Conservation (phyloP, 2,797 vertebrate species). For the Notolepis coatsorum region DNA sequence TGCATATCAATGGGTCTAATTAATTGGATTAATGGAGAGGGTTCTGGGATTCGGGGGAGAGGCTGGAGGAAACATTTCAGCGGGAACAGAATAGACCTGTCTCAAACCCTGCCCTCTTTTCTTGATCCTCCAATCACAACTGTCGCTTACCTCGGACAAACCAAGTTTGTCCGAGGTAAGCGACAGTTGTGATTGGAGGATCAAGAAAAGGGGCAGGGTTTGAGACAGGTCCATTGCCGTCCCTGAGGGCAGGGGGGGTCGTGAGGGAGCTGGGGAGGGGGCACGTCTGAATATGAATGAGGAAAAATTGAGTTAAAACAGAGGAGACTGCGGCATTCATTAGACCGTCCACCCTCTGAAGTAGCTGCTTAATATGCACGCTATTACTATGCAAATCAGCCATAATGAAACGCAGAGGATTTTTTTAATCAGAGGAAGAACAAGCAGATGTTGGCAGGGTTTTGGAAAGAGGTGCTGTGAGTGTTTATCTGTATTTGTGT, state of each 20-base stretch:
- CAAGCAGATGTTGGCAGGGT: conserved; percentile 86
- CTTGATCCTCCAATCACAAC: too few species aligned
- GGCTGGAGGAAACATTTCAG: conserved; percentile 89
- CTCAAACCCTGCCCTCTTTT: too few species aligned
- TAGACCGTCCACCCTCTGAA: conserved; percentile 97
- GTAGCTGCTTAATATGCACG: conserved; percentile 97
- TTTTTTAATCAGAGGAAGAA: conserved; percentile 84
- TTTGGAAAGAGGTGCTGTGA: conserved; percentile 64
- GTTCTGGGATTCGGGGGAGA: conserved; percentile 90
- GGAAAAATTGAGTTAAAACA: conserved; percentile 98
- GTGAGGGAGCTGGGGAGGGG: conserved; percentile 68
- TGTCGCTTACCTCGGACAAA: too few species aligned
- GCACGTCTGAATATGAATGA: conserved; percentile 94
- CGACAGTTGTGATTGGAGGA: too few species aligned
- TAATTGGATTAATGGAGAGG: conserved; percentile 98
- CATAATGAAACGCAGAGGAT: conserved; percentile 87
- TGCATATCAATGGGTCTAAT: conserved; percentile 93
- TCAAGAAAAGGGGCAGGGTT: too few species aligned
- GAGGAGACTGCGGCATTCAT: conserved; percentile 94
- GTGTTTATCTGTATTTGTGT: conserved; percentile 43
- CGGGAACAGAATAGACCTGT: conserved; percentile 90
- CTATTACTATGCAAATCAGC: conserved; percentile 98
- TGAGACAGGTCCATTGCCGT: too few species aligned
- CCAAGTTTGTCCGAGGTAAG: too few species aligned
- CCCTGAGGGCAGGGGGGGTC: conserved; percentile 84